Conservation (phyloP, 2,888 invertebrate genomes). For the Hypsopygia costalis region DNA sequence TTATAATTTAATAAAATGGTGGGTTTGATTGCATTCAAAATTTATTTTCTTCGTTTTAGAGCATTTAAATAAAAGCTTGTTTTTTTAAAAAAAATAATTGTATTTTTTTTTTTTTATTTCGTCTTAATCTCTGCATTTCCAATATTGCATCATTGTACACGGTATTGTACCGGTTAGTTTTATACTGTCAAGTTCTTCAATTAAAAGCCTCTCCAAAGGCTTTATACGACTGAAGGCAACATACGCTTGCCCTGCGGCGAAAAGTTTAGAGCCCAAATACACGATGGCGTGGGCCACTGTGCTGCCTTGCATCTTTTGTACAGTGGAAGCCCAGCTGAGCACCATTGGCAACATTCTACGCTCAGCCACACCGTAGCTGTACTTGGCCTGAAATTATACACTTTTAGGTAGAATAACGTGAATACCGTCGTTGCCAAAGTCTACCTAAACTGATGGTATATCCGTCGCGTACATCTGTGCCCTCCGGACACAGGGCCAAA, state of each 20-base stretch:
- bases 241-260: conserved; percentile 10
- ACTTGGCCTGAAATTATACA: conserved; percentile 23
- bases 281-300: too few species aligned
- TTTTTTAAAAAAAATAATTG: too few species aligned
- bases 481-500: conserved; percentile 16
- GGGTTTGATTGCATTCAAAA: too few species aligned
- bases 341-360: conserved; percentile 23
- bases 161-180: conserved; percentile 5
- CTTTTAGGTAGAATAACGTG: conserved; percentile 20
- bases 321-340: conserved; percentile 26
- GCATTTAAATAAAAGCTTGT: too few species aligned
- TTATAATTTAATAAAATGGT: too few species aligned
- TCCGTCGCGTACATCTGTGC: conserved; percentile 16
- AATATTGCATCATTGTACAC: not conserved
- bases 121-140: not conserved
- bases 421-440: conserved; percentile 19
- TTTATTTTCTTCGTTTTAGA: too few species aligned
- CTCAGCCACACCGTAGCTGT: conserved; percentile 20
- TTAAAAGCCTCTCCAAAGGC: conserved; percentile 22
- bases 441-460: conserved; percentile 19
- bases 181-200: conserved; percentile 25
- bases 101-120: not conserved
- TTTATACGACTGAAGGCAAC: conserved; percentile 18
- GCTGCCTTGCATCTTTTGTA: conserved; percentile 18
- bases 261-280: too few species aligned